These are phyloP conservation scores for Augiades crinisus DNA, from an alignment of 2,888 invertebrate genomes.

Conservation along the genomic window DNA sequence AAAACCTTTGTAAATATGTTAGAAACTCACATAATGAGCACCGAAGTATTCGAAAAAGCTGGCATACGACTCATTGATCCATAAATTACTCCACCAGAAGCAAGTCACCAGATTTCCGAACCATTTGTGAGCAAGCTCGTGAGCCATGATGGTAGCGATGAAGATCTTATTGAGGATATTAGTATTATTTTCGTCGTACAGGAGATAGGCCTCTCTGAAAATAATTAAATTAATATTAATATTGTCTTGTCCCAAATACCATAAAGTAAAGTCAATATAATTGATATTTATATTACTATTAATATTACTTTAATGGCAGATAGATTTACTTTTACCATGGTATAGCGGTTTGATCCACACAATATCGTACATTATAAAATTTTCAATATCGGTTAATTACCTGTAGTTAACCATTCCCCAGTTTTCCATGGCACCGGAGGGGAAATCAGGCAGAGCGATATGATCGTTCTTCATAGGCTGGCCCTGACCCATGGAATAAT, in stretches of 20 bases:
- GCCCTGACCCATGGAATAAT: slow-evolving; percentile 79
- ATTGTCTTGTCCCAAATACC: too few species aligned
- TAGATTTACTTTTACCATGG: too few species aligned
- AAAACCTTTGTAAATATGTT: background rate
- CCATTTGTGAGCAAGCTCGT: slow-evolving; percentile 93
- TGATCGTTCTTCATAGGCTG: slow-evolving; percentile 82
- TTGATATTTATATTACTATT: too few species aligned
- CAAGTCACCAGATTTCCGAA: slow-evolving; percentile 90
- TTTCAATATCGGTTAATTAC: too few species aligned
- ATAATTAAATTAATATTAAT: too few species aligned
- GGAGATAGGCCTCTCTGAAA: slow-evolving; percentile 69
- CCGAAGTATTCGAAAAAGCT: slow-evolving; percentile 87
- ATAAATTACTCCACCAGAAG: slow-evolving; percentile 89
- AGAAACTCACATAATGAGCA: slow-evolving; percentile 70
- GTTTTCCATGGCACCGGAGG: slow-evolving; percentile 92
- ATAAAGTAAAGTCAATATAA: too few species aligned
- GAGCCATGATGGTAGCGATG: slow-evolving; percentile 83
- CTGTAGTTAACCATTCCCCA: slow-evolving; percentile 92
- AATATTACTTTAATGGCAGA: too few species aligned
- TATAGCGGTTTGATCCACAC: too few species aligned
- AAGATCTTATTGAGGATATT: slow-evolving; percentile 69
- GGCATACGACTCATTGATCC: slow-evolving; percentile 88
- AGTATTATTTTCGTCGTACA: slow-evolving; percentile 68
- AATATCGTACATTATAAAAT: too few species aligned
- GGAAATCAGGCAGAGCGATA: slow-evolving; percentile 89